Evolutionary conservation across 1,140 invertebrate genomes (phyloP), one percentile per base, ranked within the genome.

Genomic region (Drosophila biarmipes): DNA sequence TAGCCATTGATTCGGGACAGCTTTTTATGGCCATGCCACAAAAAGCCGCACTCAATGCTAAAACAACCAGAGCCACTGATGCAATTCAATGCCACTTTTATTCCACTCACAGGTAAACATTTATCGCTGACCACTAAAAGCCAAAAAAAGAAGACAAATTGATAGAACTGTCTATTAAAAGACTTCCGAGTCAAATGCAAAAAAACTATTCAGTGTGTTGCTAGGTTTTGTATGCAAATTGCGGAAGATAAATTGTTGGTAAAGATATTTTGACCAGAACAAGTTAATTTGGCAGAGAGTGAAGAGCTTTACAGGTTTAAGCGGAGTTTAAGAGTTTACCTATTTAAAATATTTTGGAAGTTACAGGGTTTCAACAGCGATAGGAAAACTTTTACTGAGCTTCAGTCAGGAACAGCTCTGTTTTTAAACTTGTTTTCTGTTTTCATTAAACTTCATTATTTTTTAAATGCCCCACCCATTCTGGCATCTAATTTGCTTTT

Each of bases 51-150:
- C 79, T 89, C 79, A 80, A 89, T 78, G 76, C 64, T 62, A 40
- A 34, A 67, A 78, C 80, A 91, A 82, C 89, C 89, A 77, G 89
- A 91, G 89, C 89, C 89, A 91, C 89, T 91, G 89, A 73, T 78
- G 73, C 80, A 81, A 91, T 89, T 78, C 55, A 85, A 91, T 79
- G 74, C 59, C 85, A 91, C 84, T 91, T 90, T 90, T 71, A 76
- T 49, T 58, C 46, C 37, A n/a, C 63, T 24, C 31, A 15, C 19
- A 67, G 19, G 46, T 53, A 42, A 69, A 34, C 37, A 66, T 35
- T 46, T 35, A 31, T 43, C 27, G 63, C n/a, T 27, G 52, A 58
- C 42, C 76, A 57, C 51, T 34, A 14, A 58, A 34, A 37, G 17
- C 35, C 29, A 59, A 62, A 55, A 37, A 58, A 34, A 46, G 12